These are phyloP conservation scores for Epistrophella euchroma DNA, from an alignment of 2,888 invertebrate species.

Conservation along the genomic window DNA sequence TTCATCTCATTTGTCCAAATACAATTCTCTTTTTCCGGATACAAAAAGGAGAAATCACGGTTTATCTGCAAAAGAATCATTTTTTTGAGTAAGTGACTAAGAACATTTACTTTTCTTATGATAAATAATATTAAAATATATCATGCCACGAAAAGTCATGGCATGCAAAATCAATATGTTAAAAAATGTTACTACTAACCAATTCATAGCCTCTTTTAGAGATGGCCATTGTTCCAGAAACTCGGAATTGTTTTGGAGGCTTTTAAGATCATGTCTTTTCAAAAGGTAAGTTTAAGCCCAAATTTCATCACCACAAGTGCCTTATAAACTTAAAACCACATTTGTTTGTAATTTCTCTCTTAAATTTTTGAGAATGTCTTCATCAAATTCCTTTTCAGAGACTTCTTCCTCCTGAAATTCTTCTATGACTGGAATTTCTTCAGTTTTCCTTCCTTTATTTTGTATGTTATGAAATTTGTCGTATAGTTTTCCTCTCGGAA, in stretches of 20 bases:
- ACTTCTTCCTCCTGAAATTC: neutral
- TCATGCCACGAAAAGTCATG: too few species aligned
- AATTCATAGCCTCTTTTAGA: neutral
- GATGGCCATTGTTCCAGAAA: slow-evolving; percentile 4
- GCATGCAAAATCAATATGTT: too few species aligned
- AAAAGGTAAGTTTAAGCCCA: neutral
- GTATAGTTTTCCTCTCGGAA: neutral
- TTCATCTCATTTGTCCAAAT: neutral
- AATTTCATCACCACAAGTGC: neutral
- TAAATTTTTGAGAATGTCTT: neutral
- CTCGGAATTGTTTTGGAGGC: neutral
- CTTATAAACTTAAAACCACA: neutral
- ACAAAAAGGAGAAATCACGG: too few species aligned
- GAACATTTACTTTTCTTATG: too few species aligned
- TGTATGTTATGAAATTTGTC: neutral
- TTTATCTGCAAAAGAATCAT: neutral
- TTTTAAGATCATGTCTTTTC: neutral
- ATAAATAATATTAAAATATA: neutral
- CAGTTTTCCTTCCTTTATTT: neutral
- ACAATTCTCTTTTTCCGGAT: neutral
- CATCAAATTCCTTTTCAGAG: neutral
- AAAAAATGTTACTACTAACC: neutral
- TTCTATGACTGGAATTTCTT: neutral
- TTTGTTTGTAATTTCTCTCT: neutral
- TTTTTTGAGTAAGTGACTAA: too few species aligned